Evolutionary conservation across 2,888 invertebrate species (phyloP), one percentile per base, ranked within the genome.

Genomic region (Epinotia nisella): DNA sequence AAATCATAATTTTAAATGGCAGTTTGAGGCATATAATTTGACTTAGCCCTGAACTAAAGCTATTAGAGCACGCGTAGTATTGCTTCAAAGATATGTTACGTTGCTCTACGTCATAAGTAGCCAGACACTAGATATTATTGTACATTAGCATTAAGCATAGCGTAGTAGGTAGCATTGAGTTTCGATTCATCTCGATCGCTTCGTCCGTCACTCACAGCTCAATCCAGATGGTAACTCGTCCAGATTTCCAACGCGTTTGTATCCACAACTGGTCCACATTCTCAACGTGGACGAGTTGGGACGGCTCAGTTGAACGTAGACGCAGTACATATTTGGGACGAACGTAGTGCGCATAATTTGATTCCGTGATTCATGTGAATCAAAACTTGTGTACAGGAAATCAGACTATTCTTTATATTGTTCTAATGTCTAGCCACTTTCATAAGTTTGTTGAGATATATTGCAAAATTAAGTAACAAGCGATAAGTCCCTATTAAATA

Each of bases 41-140:
- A 13, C n/a, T 58, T 59, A 45, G 7, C 19, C 24, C 1, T 35
- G 41, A 41, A 21, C 58, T 60, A 59, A 41, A 53, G 29, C 70
- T 19, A 19, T 21, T 41, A 55, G 73, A 62, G 58, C 21, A 17
- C 19, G 41, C 59, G 65, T 39, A 53, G 49, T 75, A 75, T 75
- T 75, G 76, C 76, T 76, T 75, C 70, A 60, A 66, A 70, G 78
- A 76, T 78, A 77, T 78, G 76, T 77, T 71, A 64, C 66, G 74
- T 76, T 69, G 21, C 49, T 65, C 5, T 15, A 39, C 19, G 11
- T n/a, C 35, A 17, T 10, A 39, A 53, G 19, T 51, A 35, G 39
- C 39, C 53, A 55, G 29, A 55, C 55, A 53, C 39, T 39, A 19
- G 3, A 24, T 15, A 1, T 17, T 4, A 64, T 29, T 4, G 29